phyloP scores from a whole-genome alignment of 2,888 invertebrate genomes.

The Falcaria lacertinaria region DNA sequence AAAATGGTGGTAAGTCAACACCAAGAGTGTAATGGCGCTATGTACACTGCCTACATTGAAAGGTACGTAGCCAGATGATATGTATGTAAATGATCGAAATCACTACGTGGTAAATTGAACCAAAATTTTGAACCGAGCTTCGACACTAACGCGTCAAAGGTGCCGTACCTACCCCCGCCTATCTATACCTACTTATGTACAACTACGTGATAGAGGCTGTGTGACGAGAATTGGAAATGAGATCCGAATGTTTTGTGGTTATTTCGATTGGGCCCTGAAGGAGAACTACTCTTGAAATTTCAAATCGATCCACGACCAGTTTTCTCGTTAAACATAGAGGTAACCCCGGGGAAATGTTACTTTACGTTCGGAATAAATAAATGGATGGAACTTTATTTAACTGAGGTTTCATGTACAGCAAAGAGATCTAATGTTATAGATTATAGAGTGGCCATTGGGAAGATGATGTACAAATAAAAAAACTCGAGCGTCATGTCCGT shows the following conservation, averaged over 20 bases:
- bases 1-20: too few relatives aligned
- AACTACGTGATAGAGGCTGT: slow-evolving; percentile 57
- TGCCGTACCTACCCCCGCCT: slow-evolving; percentile 41
- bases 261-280: slow-evolving; percentile 69
- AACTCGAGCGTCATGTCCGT: too few relatives aligned
- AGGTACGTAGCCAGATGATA: too few relatives aligned
- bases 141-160: slow-evolving; percentile 44
- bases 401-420: slow-evolving; percentile 33
- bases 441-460: too few relatives aligned
- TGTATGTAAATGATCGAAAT: too few relatives aligned
- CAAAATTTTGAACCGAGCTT: slow-evolving; percentile 19
- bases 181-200: too few relatives aligned
- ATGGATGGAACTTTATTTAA: slow-evolving; percentile 33
- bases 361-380: slow-evolving; percentile 30
- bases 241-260: slow-evolving; percentile 70
- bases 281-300: slow-evolving; percentile 61
- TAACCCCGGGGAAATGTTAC: slow-evolving; percentile 45
- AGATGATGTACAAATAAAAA: too few relatives aligned
- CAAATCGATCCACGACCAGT: slow-evolving; percentile 45
- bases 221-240: slow-evolving; percentile 72
- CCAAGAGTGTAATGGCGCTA: too few relatives aligned
- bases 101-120: too few relatives aligned
- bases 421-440: too few relatives aligned
- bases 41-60: too few relatives aligned
- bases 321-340: slow-evolving; percentile 54